Evolutionary conservation across 1,140 invertebrate species (phyloP), one percentile per base, ranked within the genome.

Genomic region (Papilio helenus): DNA sequence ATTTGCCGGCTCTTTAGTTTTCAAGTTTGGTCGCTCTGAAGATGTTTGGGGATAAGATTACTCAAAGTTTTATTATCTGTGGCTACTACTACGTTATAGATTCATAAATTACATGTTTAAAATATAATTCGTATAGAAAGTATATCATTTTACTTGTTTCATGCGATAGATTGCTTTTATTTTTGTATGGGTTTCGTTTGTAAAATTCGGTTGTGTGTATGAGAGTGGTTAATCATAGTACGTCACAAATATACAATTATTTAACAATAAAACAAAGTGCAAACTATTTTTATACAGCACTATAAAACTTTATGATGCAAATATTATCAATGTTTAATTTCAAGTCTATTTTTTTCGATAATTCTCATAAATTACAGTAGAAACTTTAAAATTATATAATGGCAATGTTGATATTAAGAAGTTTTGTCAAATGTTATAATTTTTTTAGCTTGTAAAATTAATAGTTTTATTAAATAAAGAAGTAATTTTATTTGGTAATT

Each of bases 11-110:
- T 98, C 98, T 0, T 92, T 99, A 46, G 96, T 98, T 34, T 99
- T 98, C 94, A 99, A 99, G 95, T 99, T 99, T 95, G 99, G 98
- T 14, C 96, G 99, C 88, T 96, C 97, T 65, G 99, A 99, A 95
- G 98, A 99, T 89, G 94, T 96, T 9, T 98, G 97, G 97, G 95
- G 95, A 79, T 96, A 95, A 91, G 42, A 34, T 49, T 74, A 78
- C 12, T 72, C 12, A 77, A 26, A 74, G 3, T 42, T 74, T 29
- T 46, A 23, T 51, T 14, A 49, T 49, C 72, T 49, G 20, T 51
- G 44, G 44, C 9, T 42, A 20, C n/a, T 23, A 10, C n/a, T 23
- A 14, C 10, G 3, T 23, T 61, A 61, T 26, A 61, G 2, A 61
- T 61, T 26, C 58, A 61, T 26, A 61, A 5, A 65, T 68, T 16